phyloP scores from a whole-genome alignment of 2,888 invertebrate species.

The Cryptus armator region DNA sequence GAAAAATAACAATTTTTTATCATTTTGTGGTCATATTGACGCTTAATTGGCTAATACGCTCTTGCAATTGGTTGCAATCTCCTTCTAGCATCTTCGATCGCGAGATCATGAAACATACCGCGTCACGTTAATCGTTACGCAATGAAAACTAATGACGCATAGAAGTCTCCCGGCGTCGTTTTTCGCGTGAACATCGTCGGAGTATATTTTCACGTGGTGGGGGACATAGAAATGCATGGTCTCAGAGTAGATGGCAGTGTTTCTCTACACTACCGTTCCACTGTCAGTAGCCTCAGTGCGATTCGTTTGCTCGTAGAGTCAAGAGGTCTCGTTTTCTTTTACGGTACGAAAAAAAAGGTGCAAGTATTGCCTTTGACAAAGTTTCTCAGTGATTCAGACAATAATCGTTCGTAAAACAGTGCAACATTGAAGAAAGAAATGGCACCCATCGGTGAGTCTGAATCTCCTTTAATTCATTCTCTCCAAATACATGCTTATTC shows the following conservation, averaged over 20 bases:
- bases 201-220: background rate
- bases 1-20: no score
- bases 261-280: constrained; percentile 11
- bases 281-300: constrained; percentile 54
- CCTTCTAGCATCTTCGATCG: background rate
- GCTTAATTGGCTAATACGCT: no score
- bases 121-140: constrained; percentile 13
- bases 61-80: background rate
- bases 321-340: background rate
- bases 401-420: constrained; percentile 30
- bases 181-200: constrained; percentile 12
- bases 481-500: background rate
- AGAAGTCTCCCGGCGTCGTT: background rate
- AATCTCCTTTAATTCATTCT: background rate
- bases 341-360: background rate
- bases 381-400: background rate
- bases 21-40: no score
- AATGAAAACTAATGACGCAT: constrained; percentile 52
- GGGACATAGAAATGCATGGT: constrained; percentile 42
- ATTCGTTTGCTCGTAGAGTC: constrained; percentile 46
- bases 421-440: constrained; percentile 75
- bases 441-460: constrained; percentile 85
- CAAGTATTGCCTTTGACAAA: background rate
- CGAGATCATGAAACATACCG: background rate
- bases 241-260: constrained; percentile 64